Conservation (phyloP, 2,113 vertebrate species). For the Loxodonta africana region DNA sequence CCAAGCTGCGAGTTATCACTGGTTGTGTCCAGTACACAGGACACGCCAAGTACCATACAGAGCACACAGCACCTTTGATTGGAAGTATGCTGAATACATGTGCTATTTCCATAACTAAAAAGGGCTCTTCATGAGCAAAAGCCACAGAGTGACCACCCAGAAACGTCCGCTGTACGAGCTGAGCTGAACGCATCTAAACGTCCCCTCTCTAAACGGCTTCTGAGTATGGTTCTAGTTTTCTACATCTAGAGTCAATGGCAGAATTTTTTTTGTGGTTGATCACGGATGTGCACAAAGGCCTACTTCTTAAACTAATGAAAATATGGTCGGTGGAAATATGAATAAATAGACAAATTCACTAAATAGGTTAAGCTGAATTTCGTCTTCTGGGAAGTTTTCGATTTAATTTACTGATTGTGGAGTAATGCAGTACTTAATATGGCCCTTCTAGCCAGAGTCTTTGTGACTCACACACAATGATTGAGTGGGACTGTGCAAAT, state of each 20-base stretch:
- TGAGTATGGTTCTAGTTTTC: not conserved
- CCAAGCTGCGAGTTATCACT: not conserved
- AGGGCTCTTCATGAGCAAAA: fast-evolving
- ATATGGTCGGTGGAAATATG: fast-evolving
- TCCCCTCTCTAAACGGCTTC: not conserved
- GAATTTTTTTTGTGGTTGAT: not conserved
- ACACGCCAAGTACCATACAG: fast-evolving
- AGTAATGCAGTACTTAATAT: no score
- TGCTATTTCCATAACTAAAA: not conserved
- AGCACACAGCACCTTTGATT: not conserved
- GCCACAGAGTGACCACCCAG: fast-evolving
- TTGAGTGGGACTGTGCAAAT: no score
- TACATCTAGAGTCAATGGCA: fast-evolving
- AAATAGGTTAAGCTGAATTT: not conserved
- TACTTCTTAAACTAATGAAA: not conserved
- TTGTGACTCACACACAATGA: no score
- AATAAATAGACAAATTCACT: not conserved
- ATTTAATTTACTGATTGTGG: not conserved
- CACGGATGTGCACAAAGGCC: fast-evolving
- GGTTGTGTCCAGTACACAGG: fast-evolving
- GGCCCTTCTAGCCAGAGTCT: no score
- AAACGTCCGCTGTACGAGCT: fast-evolving
- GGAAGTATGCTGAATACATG: fast-evolving
- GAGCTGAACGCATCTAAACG: fast-evolving
- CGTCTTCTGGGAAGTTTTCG: not conserved